Base-by-base conservation (phyloP, 2,113 vertebrate species). In the Ophiodon elongatus region DNA sequence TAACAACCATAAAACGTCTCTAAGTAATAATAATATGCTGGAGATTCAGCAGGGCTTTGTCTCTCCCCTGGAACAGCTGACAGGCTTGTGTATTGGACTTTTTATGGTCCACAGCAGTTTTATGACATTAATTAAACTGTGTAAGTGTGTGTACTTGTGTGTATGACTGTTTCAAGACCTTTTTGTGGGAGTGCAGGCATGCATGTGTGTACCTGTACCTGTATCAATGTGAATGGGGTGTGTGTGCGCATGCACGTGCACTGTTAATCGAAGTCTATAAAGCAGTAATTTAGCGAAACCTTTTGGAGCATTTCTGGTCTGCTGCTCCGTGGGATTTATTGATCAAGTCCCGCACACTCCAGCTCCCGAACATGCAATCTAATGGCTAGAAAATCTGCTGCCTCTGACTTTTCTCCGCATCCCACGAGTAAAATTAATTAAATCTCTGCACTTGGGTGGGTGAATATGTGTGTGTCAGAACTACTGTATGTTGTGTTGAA, bases 381-480 rank as follows among this genome's bases (percentile, higher is more conserved):
- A 25, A 78, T 27, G n/a, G 31, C 57, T 50, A 62, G 78, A 73
- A 85, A 89, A 90, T 76, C 33, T 83, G 79, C 86, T 90, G 59
- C 41, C 77, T 62, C 43, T 1, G 54, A 64, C 57, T 68, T 90
- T 88, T 89, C 52, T 52, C 33, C 6, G 6, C 70, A 11, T 83
- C 76, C 43, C 43, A 47, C 3, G 23, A 78, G 70, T 56, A 56
- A 6, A 68, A 80, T 79, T 29, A 79, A 79, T 72, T 73, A 8
- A 76, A 13, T 72, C 33, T 66, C 57, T 62, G 43, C 31, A 14
- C 37, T 37, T 41, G 5, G 4, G 13, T 41, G 9, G 68, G 54
- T 73, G 63, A 37, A 35, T 14, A 10, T 80, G 71, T 62, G 35
- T 56, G 79, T 80, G 59, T 80, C 29, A 31, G 25, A 43, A 27